Evolutionary conservation across 2,888 invertebrate species (phyloP).

Genomic region (Panzeria rudis): DNA sequence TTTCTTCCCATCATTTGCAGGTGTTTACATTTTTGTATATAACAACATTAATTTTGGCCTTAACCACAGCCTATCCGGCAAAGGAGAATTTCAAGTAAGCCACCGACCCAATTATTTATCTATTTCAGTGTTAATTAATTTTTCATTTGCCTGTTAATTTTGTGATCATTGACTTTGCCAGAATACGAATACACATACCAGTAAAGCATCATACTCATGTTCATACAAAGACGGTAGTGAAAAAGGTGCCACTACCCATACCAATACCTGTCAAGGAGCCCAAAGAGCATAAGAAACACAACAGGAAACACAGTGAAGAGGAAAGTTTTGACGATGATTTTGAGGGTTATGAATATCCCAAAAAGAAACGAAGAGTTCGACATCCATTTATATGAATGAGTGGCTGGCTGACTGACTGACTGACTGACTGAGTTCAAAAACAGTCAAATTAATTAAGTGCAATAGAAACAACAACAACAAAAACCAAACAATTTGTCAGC

Average conservation of each 20-base stretch:
- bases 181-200: constrained; percentile 83
- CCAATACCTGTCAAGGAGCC: constrained; percentile 82
- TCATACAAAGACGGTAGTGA: constrained; percentile 83
- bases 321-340: constrained; percentile 80
- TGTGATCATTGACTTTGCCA: constrained; percentile 67
- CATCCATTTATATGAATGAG: constrained; percentile 80
- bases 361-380: constrained; percentile 81
- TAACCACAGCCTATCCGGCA: constrained; percentile 79
- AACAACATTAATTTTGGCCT: constrained; percentile 78
- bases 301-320: constrained; percentile 74
- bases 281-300: constrained; percentile 80
- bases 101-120: neutral
- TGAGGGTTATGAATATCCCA: constrained; percentile 82
- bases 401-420: neutral
- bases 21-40: constrained; percentile 78
- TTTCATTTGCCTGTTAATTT: constrained; percentile 25
- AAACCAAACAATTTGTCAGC: constrained; percentile 47
- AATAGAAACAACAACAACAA: constrained; percentile 17
- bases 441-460: constrained; percentile 39
- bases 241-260: constrained; percentile 83
- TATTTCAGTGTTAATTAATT: constrained; percentile 12
- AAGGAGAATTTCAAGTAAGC: constrained; percentile 82
- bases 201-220: constrained; percentile 84
- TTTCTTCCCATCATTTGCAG: constrained; percentile 56
- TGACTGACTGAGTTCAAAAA: neutral